Evolutionary conservation across 2,888 invertebrate species (phyloP), one percentile per base, ranked within the genome.

Genomic region (Zonitis immaculata): DNA sequence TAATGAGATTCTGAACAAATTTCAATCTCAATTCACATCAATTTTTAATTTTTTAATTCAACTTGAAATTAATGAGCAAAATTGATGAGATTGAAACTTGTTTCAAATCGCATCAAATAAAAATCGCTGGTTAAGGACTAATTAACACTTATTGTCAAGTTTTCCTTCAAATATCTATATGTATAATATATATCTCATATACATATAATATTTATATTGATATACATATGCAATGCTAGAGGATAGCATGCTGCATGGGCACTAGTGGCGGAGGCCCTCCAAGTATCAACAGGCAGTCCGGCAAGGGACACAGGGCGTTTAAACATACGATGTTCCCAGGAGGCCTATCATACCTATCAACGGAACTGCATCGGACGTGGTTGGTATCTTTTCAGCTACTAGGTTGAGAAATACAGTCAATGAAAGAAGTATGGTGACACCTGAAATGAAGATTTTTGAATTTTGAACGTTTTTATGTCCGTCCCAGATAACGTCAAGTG

Each of bases 341-440:
- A 64, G 64, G 54, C 66, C 70, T 71, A 71, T 70, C 74, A 73
- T 84, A 88, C 88, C 88, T 87, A 88, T 87, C 77, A 88, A 81
- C 77, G 88, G 88, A 77, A 88, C 87, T 78, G 88, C 88, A 78
- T 88, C 88, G 78, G 88, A 88, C 72, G 88, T 85, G 66, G 87
- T 87, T 78, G 94, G 95, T 87, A 95, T 90, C 80, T 93, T 94
- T 86, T 95, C 95, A 69, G 94, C 93, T 76, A 96, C 94, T 84
- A 95, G 89, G 83, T 95, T 92, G 81, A 95, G 88, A 86, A 95
- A 95, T 79, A 95, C 95, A 82, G 94, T 95, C 85, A 95, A 87
- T 79, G 95, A 95, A 79, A 96, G 88, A 79, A 94, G 88, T 79
- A 94, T 94, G 79, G 93, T 94, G 81, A 95, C 93, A 83, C 92